Base-by-base conservation (phyloP, 1,140 invertebrate genomes). In the Drosophila rufa region DNA sequence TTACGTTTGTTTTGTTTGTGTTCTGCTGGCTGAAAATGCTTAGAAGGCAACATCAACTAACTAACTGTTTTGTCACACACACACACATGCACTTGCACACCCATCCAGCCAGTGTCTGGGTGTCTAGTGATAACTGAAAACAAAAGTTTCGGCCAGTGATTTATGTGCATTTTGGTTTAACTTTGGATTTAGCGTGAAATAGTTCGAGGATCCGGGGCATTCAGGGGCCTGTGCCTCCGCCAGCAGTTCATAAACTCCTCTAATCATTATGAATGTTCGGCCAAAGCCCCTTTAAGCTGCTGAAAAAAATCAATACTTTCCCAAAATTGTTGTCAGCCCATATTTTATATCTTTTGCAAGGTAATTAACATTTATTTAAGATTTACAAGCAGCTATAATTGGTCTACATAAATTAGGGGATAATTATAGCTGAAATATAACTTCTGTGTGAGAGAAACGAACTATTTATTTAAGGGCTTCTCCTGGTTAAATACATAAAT, bases 1-100 rank as follows among this genome's bases (percentile, higher is more conserved):
- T 81, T 89, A 89, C 85, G 85, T 89, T 84, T 75, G 84, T 89
- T 87, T 80, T 87, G 84, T 80, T 84, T 78, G 75, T 78, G 45
- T 78, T 78, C 19, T 77, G 73, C 65, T 80, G 62, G 65, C 61
- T 50, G 82, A 80, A 87, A 73, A 84, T 80, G 84, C 83, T 86
- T 86, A 77, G 80, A 83, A 80, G 76, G 80, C 84, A 87, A 67
- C 83, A 89, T 78, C 69, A 84, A 83, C 79, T 67, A 79, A 80
- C 83, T 68, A 74, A 78, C 75, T 61, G 56, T 69, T 80, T 83
- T 82, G 66, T 51, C 65, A 50, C 56, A 64, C 70, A 59, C 12
- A 59, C 53, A 56, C 36, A 67, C 56, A 61, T 22, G 38, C 9
- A 17, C 57, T 42, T 17, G 38, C 14, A 68, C 15, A 59, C 15